phyloP scores from a whole-genome alignment of 2,113 vertebrate species.

The Picathartes gymnocephalus region DNA sequence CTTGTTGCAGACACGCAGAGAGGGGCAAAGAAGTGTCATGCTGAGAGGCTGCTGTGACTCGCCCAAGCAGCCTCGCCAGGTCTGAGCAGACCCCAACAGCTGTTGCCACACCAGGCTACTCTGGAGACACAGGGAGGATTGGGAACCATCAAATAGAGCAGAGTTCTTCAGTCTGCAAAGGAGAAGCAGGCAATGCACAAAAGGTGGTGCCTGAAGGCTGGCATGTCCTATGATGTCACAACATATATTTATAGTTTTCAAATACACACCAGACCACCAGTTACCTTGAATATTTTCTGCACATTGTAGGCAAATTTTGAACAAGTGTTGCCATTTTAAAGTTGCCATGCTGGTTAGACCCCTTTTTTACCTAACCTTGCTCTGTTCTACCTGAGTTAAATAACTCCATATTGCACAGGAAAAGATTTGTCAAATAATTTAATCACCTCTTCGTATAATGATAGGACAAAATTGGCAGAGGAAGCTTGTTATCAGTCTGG shows the following conservation, averaged over 20 bases:
- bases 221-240: not conserved
- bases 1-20: not conserved
- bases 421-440: conserved; percentile 78
- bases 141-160: not conserved
- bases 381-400: conserved; percentile 60
- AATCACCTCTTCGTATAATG: conserved; percentile 80
- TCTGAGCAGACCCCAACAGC: not conserved
- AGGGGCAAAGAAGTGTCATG: not conserved
- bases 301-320: not conserved
- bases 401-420: conserved; percentile 57
- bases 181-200: not conserved
- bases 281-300: not conserved
- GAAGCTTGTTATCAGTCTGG: conserved; percentile 73
- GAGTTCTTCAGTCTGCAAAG: not conserved
- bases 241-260: conserved; percentile 10
- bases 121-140: not conserved
- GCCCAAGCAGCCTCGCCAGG: rapidly evolving
- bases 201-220: not conserved
- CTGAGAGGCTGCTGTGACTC: not conserved
- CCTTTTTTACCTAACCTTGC: not conserved
- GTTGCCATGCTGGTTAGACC: conserved; percentile 10
- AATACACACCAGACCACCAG: not conserved
- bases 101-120: not conserved
- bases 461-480: conserved; percentile 80
- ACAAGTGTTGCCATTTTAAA: not conserved